Evolutionary conservation across 2,888 invertebrate genomes (phyloP), one percentile per base, ranked within the genome.

Genomic region (Neocrepidodera transversa): DNA sequence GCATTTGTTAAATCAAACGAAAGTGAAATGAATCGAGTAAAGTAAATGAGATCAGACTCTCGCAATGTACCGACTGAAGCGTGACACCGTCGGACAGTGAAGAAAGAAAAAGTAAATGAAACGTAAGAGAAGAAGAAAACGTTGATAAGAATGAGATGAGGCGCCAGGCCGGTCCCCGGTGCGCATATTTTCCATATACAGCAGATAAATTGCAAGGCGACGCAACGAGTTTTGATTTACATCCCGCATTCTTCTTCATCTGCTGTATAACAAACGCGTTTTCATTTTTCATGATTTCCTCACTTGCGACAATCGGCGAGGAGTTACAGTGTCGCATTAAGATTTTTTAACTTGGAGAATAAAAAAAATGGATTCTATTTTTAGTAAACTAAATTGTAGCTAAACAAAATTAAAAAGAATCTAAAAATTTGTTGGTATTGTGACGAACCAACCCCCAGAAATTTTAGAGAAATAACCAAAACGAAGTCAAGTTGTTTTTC

Each of bases 151-250:
- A 64, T 60, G 60, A 75, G 76, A 64, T 60, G 60, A 75, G 76
- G 76, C 76, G 76, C 76, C 78, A 75, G 73, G 69, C 71, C 71
- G 69, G 70, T 69, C 63, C 45, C 13, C 14, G n/a, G 28, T 13
- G 67, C 64, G 69, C 74, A 38, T 58, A 72, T 74, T 76, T 73
- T 69, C 76, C 76, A 73, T 76, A 76, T 76, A 73, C 74, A 76
- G 76, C 75, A 74, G 77, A 79, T 78, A 78, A 79, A 79, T 79
- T 76, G 77, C 77, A 74, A 75, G n/a, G 32, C 42, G 20, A 42
- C 13, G 42, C 42, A 42, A 42, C 77, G 73, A 73, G 77, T 76
- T 78, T 79, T 78, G 78, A 79, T 78, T 79, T 79, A 79, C 78
- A 78, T 79, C 78, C 78, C 75, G 77, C 76, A 78, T 79, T 78